Percentiles rank a stretch among this genome's conserved stretches.
phyloP scores from a whole-genome alignment of 2,797 vertebrate genomes.

The Mionectes olivaceus region DNA sequence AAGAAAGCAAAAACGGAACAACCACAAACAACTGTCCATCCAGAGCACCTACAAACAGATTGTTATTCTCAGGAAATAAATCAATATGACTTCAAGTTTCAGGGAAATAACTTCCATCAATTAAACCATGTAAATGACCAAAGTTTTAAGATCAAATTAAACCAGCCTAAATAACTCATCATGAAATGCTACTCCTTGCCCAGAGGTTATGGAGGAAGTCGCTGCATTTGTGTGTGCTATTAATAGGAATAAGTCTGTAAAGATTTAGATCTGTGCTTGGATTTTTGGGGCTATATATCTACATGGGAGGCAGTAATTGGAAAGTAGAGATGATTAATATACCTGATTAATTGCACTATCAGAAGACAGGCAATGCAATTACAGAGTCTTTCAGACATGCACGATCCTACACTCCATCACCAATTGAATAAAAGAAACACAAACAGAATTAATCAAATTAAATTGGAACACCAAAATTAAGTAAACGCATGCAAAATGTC shows the following conservation, averaged over 20 bases:
- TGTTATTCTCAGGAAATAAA: slow-evolving; percentile 18
- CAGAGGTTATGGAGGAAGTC: background rate
- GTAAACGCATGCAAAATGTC: background rate
- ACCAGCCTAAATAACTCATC: background rate
- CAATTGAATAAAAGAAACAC: slow-evolving; percentile 1
- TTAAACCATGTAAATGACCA: slow-evolving; percentile 9
- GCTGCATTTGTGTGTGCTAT: background rate
- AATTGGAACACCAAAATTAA: background rate
- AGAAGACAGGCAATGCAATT: slow-evolving; percentile 30
- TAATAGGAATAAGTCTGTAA: background rate
- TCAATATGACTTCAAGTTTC: background rate
- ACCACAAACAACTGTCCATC: background rate
- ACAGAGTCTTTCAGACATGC: background rate
- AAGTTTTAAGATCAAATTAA: background rate
- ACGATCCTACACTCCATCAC: slow-evolving; percentile 12
- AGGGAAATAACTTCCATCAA: background rate
- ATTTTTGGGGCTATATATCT: background rate
- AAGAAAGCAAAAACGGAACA: background rate
- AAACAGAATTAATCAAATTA: slow-evolving; percentile 44
- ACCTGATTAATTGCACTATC: slow-evolving; percentile 37
- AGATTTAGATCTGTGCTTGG: background rate
- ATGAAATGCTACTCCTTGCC: background rate
- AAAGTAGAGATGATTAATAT: slow-evolving; percentile 32
- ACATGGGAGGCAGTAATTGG: background rate
- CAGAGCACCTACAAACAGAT: background rate